A percentile compares a stretch with the other conserved stretches of the same genome.
phyloP scores from a whole-genome alignment of 2,888 invertebrate genomes.

The Polyploca ridens region DNA sequence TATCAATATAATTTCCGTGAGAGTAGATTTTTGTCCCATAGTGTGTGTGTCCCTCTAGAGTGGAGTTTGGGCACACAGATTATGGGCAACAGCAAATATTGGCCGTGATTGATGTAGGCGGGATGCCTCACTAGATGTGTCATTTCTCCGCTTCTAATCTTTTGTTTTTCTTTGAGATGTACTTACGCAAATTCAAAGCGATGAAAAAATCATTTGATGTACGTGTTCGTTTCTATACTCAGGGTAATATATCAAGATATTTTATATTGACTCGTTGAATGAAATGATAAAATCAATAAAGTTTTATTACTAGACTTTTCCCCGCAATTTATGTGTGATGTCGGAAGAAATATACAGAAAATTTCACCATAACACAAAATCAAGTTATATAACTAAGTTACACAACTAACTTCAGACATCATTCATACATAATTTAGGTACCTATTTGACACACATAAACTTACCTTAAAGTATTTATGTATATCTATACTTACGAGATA shows the following conservation, averaged over 20 bases:
- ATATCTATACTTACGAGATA: too few relatives aligned
- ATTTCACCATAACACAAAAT: not conserved
- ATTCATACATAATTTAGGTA: not conserved
- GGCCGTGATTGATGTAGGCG: slow-evolving; percentile 72
- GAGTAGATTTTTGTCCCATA: slow-evolving; percentile 82
- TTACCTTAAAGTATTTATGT: too few relatives aligned
- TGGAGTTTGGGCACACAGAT: slow-evolving; percentile 80
- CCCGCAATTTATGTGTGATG: not conserved
- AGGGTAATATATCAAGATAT: not conserved
- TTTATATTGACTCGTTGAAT: not conserved
- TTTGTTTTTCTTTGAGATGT: slow-evolving; percentile 54
- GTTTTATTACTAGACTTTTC: too few relatives aligned
- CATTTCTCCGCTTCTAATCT: slow-evolving; percentile 51
- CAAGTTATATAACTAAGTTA: not conserved
- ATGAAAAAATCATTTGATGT: slow-evolving; percentile 1
- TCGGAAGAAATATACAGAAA: not conserved
- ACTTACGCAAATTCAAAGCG: slow-evolving; percentile 26
- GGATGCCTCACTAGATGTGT: slow-evolving; percentile 56
- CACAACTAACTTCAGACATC: not conserved
- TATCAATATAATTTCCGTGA: slow-evolving; percentile 85
- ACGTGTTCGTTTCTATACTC: not conserved
- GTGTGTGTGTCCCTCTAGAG: slow-evolving; percentile 69
- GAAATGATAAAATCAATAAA: too few relatives aligned
- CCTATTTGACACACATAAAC: too few relatives aligned
- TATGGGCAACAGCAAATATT: slow-evolving; percentile 82